Conservation (phyloP, 2,797 vertebrate genomes). For the Danio choprae region DNA sequence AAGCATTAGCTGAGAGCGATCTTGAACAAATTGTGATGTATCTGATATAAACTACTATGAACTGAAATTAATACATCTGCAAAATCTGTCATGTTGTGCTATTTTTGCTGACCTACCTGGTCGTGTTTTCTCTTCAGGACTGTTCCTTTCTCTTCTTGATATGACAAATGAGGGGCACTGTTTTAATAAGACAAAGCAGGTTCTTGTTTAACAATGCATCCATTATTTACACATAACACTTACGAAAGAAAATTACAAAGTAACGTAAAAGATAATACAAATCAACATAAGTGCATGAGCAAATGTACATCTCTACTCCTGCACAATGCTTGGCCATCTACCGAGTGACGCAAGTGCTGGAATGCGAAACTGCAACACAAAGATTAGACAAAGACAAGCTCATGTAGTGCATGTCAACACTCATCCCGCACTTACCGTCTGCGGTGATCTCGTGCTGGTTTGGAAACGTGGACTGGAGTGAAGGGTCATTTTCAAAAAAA, state of each 20-base stretch:
- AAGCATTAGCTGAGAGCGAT: too few relatives aligned
- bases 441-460: conserved; percentile 9
- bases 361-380: conserved; percentile 47
- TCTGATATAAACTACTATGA: too few relatives aligned
- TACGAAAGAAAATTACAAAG: background rate
- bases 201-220: background rate
- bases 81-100: background rate
- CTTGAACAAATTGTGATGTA: too few relatives aligned
- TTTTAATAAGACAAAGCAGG: conserved; percentile 4
- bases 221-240: background rate
- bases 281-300: background rate
- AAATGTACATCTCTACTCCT: background rate
- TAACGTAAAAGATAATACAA: background rate
- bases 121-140: background rate
- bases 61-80: background rate
- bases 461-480: background rate
- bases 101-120: conserved; percentile 15
- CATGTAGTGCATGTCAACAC: background rate
- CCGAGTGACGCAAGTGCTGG: conserved; percentile 45
- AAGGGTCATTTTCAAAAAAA: background rate
- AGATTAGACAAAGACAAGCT: conserved; percentile 46
- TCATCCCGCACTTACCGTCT: conserved; percentile 18
- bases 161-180: conserved; percentile 23
- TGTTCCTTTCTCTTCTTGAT: background rate
- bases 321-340: conserved; percentile 12